Evolutionary conservation across 2,888 invertebrate genomes (phyloP), one percentile per base, ranked within the genome.

Genomic region (Lathronympha strigana): DNA sequence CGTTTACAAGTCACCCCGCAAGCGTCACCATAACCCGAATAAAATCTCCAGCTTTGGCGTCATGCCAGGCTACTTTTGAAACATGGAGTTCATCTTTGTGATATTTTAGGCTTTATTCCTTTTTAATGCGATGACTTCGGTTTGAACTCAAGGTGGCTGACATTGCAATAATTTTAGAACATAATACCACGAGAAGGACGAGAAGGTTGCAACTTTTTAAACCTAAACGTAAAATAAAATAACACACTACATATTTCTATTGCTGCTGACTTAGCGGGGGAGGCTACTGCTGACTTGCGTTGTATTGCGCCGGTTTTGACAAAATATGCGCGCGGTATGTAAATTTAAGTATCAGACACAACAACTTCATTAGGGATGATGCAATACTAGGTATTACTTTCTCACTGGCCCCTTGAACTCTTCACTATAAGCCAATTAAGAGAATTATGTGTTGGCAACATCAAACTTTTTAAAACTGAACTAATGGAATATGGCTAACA

Each of bases 401-500:
- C 54, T n/a, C 36, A 53, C 47, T 13, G 28, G 21, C 28, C 15
- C 63, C 19, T 66, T 53, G 54, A 66, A 66, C 66, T 54, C 31
- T 2, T 47, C 40, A 19, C 23, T 62, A 64, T 71, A 71, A 72
- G 67, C 68, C 67, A 45, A 71, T 72, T 71, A n/a, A 72, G 62
- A 31, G 43, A 57, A 19, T 21, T 21, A 57, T n/a, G 19, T 19
- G 17, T 36, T 9, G 15, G 17, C 36, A 31, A 31, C 21, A 21
- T 13, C 31, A 28, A 28, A 19, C 43, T 31, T 45, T 57, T 31
- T 31, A 31, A 15, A 21, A 43, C 17, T 9, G 43, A 55, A 40
- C 31, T 13, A 19, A 31, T 31, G 4, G 9, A 19, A 13, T 4
- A 57, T 55, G n/a, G n/a, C n/a, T n/a, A n/a, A n/a, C n/a, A n/a